phyloP scores from a whole-genome alignment of 2,888 invertebrate species.

The Tenodera sinensis region DNA sequence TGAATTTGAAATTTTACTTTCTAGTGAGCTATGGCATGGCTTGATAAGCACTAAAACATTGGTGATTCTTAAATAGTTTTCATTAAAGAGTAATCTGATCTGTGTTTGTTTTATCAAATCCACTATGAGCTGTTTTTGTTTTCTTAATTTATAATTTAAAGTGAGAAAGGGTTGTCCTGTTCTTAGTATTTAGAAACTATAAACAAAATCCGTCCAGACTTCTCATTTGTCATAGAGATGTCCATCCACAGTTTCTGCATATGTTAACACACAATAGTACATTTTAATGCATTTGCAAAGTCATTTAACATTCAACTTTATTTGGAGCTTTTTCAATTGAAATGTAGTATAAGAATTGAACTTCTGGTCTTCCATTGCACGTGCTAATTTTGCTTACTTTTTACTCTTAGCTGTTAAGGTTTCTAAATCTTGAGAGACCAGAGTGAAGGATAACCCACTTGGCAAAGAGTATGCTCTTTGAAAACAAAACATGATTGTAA shows the following conservation, averaged over 20 bases:
- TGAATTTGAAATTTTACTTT: neutral
- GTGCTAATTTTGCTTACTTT: neutral
- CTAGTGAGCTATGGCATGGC: neutral
- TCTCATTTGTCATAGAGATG: neutral
- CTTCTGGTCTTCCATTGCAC: neutral
- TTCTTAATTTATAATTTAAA: neutral
- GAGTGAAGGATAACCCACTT: neutral
- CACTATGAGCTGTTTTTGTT: neutral
- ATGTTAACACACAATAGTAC: neutral
- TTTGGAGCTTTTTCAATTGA: neutral
- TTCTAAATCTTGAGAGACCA: neutral
- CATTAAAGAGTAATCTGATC: slow-evolving; percentile 6
- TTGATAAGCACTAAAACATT: neutral
- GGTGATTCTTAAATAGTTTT: neutral
- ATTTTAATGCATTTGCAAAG: neutral
- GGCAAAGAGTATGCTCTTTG: neutral
- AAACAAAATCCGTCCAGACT: slow-evolving; percentile 8
- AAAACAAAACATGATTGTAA: neutral
- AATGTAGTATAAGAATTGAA: neutral
- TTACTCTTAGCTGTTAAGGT: neutral
- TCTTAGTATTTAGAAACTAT: neutral
- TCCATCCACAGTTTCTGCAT: neutral
- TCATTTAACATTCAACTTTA: neutral
- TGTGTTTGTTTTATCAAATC: slow-evolving; percentile 8
- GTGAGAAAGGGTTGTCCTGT: neutral